A percentile compares a stretch with the other conserved stretches of the same genome.
Evolutionary conservation across 2,888 invertebrate genomes (phyloP).

Genomic region (Perdita meconis): DNA sequence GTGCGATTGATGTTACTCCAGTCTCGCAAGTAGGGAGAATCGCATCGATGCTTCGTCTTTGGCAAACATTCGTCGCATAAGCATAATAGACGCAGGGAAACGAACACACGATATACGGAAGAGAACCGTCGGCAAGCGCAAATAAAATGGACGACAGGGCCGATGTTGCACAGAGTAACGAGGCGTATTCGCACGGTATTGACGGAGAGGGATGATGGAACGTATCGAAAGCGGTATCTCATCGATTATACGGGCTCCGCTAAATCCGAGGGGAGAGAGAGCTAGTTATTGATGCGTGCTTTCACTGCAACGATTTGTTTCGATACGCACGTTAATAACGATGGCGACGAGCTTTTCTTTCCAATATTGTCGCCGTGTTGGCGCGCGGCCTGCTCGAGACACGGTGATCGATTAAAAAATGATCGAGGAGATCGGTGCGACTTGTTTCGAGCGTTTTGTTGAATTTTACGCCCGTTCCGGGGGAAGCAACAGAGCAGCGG

Average conservation of each 20-base stretch:
- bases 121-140: constrained; percentile 11
- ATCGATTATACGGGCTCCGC: constrained; percentile 58
- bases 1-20: neutral
- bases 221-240: constrained; percentile 52
- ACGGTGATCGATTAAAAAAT: neutral
- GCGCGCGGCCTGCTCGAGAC: neutral
- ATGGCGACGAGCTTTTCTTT: neutral
- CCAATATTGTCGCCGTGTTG: neutral
- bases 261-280: constrained; percentile 46
- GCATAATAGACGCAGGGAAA: constrained; percentile 10
- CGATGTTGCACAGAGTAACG: constrained; percentile 54
- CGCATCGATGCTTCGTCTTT: neutral
- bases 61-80: constrained; percentile 14
- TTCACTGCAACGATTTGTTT: constrained; percentile 51
- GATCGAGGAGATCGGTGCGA: no score
- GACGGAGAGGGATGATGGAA: constrained; percentile 59
- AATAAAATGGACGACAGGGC: constrained; percentile 47
- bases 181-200: constrained; percentile 51
- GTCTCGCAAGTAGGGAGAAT: neutral
- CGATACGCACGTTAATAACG: constrained; percentile 25
- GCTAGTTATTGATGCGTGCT: constrained; percentile 49
- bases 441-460: neutral
- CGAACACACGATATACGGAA: neutral
- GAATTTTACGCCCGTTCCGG: neutral
- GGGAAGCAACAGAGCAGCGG: constrained; percentile 14